Evolutionary conservation across 1,140 invertebrate genomes (phyloP).

Genomic region (Drosophila tsacasi): DNA sequence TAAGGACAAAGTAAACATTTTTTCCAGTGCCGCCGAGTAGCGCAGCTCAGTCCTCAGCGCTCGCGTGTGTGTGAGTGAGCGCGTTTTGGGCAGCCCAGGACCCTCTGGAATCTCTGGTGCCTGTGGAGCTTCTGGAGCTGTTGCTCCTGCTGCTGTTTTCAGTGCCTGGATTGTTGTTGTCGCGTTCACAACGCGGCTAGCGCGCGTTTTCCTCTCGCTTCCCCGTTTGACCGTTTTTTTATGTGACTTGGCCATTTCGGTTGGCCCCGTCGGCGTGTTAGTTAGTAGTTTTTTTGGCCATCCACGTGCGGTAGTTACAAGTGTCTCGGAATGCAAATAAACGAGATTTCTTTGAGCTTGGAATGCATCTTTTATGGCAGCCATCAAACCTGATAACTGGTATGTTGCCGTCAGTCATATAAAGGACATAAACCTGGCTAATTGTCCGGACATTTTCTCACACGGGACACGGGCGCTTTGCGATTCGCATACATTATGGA

Average conservation of each 20-base stretch:
- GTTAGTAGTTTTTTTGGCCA: constrained; percentile 33
- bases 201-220: constrained; percentile 48
- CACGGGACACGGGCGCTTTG: constrained; percentile 13
- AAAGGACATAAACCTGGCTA: constrained; percentile 13
- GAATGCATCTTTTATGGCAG: constrained; percentile 45
- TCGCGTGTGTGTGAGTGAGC: constrained; percentile 42
- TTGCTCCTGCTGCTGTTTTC: constrained; percentile 53
- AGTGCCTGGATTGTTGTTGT: constrained; percentile 85
- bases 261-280: constrained; percentile 30
- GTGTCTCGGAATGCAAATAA: constrained; percentile 60
- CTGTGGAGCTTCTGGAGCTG: constrained; percentile 21
- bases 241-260: constrained; percentile 26
- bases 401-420: constrained; percentile 32
- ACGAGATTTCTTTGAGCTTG: constrained; percentile 46
- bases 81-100: constrained; percentile 55
- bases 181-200: constrained; percentile 67
- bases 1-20: neutral
- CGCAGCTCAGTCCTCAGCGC: constrained; percentile 16
- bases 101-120: constrained; percentile 21
- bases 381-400: constrained; percentile 44
- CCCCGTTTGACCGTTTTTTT: constrained; percentile 42
- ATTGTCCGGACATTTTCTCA: constrained; percentile 31
- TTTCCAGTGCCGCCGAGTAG: constrained; percentile 18
- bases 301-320: constrained; percentile 64
- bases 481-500: constrained; percentile 10